Conservation (phyloP, 2,888 invertebrate species). For the Lithophane ornitopus region DNA sequence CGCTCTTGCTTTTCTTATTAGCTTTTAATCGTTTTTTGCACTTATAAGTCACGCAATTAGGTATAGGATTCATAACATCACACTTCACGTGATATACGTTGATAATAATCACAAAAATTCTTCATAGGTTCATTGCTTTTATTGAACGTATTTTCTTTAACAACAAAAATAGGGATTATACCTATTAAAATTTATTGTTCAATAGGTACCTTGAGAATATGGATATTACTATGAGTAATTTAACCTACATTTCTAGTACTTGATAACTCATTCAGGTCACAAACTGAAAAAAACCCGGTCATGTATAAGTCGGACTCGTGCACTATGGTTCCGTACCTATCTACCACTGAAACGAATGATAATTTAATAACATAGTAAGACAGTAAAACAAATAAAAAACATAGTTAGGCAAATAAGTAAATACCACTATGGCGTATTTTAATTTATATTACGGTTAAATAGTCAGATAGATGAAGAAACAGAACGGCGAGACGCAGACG, state of each 20-base stretch:
- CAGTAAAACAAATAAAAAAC: neutral
- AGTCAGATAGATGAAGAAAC: neutral
- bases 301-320: neutral
- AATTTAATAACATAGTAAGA: neutral
- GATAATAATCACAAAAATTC: conserved; percentile 11
- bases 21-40: conserved; percentile 41
- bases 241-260: conserved; percentile 38
- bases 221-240: conserved; percentile 27
- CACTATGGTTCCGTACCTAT: neutral
- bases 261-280: conserved; percentile 25
- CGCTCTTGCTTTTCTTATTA: conserved; percentile 35
- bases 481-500: neutral
- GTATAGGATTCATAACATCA: conserved; percentile 16
- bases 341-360: neutral
- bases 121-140: conserved; percentile 25
- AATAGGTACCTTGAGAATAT: conserved; percentile 10
- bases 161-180: neutral
- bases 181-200: conserved; percentile 24
- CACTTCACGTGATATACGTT: conserved; percentile 32
- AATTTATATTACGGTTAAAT: neutral
- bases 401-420: neutral
- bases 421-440: neutral
- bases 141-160: conserved; percentile 17
- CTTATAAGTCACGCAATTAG: conserved; percentile 16
- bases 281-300: neutral